These are phyloP conservation scores for Protonibea diacanthus DNA, from an alignment of 2,797 vertebrate species.

Conservation along the genomic window DNA sequence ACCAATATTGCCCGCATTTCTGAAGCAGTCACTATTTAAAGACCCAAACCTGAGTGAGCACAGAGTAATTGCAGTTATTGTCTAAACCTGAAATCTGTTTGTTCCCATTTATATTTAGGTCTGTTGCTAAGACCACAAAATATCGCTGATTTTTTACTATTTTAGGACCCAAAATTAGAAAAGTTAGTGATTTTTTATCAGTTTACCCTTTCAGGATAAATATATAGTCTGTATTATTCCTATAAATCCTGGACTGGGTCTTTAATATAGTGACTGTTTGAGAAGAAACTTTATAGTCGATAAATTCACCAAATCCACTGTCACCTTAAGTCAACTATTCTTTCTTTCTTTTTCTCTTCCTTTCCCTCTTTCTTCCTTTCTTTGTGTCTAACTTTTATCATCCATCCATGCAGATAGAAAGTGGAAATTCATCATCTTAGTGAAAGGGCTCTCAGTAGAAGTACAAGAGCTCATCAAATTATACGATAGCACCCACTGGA, in stretches of 20 bases:
- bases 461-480: constrained; percentile 68
- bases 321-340: constrained; percentile 57
- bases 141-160: background rate
- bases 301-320: constrained; percentile 69
- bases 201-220: background rate
- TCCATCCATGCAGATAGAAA: constrained; percentile 75
- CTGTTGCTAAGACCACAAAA: constrained; percentile 12
- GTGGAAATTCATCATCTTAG: constrained; percentile 70
- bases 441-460: constrained; percentile 67
- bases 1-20: constrained; percentile 51
- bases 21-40: constrained; percentile 74
- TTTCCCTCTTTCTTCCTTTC: constrained; percentile 36
- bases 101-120: constrained; percentile 1
- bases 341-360: constrained; percentile 55
- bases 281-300: constrained; percentile 57
- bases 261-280: constrained; percentile 70
- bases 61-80: background rate
- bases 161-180: background rate
- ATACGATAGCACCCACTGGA: constrained; percentile 57
- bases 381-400: constrained; percentile 72
- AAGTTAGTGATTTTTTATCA: background rate
- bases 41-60: constrained; percentile 45
- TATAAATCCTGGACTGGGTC: constrained; percentile 50
- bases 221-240: background rate
- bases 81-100: background rate